Evolutionary conservation across 2,797 vertebrate species (phyloP).

Genomic region (Enteromius anoplus): DNA sequence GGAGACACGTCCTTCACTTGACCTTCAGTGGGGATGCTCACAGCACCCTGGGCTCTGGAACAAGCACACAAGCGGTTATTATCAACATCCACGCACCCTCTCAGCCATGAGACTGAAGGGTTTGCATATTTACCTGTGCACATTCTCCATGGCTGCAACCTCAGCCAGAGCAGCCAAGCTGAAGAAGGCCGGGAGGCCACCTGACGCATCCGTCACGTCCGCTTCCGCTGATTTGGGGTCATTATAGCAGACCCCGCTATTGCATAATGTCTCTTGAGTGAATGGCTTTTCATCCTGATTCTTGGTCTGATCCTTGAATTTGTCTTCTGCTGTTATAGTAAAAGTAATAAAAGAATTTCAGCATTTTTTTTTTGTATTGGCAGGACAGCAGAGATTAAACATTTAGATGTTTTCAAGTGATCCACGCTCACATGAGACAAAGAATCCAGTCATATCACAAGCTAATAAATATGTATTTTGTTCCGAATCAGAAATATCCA

Average conservation of each 20-base stretch:
- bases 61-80: not conserved
- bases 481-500: not conserved
- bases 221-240: conserved; percentile 73
- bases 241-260: conserved; percentile 79
- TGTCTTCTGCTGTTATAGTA: conserved; percentile 79
- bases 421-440: not conserved
- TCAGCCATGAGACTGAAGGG: not conserved
- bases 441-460: not conserved
- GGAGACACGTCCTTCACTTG: conserved; percentile 94
- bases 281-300: conserved; percentile 86
- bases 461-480: not conserved
- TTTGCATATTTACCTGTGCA: conserved; percentile 83
- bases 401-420: too few relatives aligned
- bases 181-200: conserved; percentile 87
- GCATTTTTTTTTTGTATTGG: not conserved
- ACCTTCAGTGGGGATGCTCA: conserved; percentile 84
- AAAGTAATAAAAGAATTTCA: not conserved
- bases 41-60: conserved; percentile 88
- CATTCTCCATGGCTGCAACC: conserved; percentile 98
- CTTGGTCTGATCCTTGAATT: conserved; percentile 85
- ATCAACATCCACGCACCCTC: not conserved
- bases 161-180: conserved; percentile 97
- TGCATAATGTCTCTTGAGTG: conserved; percentile 84
- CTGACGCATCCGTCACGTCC: conserved; percentile 80
- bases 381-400: not conserved